Evolutionary conservation across 2,888 invertebrate genomes (phyloP).

Genomic region (Nephrocerus scutellatus): DNA sequence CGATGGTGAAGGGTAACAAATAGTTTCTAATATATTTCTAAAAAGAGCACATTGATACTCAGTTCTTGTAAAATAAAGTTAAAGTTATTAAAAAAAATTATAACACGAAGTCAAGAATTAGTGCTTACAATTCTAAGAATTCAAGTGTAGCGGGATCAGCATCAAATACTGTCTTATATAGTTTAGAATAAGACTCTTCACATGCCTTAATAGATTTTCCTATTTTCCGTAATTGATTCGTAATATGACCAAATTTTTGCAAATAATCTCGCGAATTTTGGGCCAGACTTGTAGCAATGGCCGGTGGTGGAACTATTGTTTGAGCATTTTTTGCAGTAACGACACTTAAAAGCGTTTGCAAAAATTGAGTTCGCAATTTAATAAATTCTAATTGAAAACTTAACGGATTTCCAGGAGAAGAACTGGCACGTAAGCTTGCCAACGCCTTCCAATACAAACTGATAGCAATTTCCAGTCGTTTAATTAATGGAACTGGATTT

Average conservation of each 20-base stretch:
- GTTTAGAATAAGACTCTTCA: slow-evolving; percentile 65
- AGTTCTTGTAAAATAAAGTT: slow-evolving; percentile 21
- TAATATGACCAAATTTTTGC: slow-evolving; percentile 71
- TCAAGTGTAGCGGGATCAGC: slow-evolving; percentile 72
- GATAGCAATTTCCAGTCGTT: slow-evolving; percentile 51
- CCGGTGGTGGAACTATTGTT: slow-evolving; percentile 87
- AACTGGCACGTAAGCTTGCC: slow-evolving; percentile 49
- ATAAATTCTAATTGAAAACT: slow-evolving; percentile 70
- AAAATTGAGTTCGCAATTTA: slow-evolving; percentile 65
- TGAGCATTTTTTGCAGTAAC: slow-evolving; percentile 49
- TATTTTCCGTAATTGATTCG: slow-evolving; percentile 69
- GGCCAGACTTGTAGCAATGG: slow-evolving; percentile 77
- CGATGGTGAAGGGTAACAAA: slow-evolving; percentile 45
- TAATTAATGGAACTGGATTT: slow-evolving; percentile 46
- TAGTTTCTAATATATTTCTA: slow-evolving; percentile 43
- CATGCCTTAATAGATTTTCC: slow-evolving; percentile 63
- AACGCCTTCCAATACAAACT: slow-evolving; percentile 60
- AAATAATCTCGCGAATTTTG: slow-evolving; percentile 70
- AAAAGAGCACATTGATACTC: slow-evolving; percentile 44
- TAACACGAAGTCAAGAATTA: not conserved
- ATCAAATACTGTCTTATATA: slow-evolving; percentile 80
- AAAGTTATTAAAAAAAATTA: slow-evolving; percentile 18
- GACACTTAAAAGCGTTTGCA: slow-evolving; percentile 53
- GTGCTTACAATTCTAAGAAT: slow-evolving; percentile 59
- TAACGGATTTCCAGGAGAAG: slow-evolving; percentile 47